Percentiles rank a stretch among this genome's conserved stretches.
Conservation (phyloP, 2,113 vertebrate genomes). For the Semnopithecus entellus region DNA sequence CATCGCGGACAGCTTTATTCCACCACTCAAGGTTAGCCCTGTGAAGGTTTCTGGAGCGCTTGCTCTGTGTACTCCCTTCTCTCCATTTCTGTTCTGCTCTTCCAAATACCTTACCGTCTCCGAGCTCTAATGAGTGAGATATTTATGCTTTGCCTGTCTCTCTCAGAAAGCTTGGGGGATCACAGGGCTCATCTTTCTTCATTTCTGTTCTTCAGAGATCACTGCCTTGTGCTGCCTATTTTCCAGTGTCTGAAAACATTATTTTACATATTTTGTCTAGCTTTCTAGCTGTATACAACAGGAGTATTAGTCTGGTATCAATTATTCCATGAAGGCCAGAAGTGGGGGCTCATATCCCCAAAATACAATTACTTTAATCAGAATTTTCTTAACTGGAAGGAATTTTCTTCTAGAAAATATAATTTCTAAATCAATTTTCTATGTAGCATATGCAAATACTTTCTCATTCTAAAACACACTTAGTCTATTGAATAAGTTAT, state of each 20-base stretch:
- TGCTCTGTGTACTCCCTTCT: background rate
- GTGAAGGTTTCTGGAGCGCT: background rate
- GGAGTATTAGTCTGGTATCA: background rate
- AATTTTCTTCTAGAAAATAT: slow-evolving; percentile 35
- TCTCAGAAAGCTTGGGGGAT: background rate
- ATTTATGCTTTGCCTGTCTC: background rate
- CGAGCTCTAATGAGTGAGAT: background rate
- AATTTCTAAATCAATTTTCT: slow-evolving; percentile 23
- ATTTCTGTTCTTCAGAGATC: background rate
- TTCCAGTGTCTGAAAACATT: background rate
- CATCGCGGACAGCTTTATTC: background rate
- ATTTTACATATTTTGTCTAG: background rate
- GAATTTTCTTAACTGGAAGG: background rate
- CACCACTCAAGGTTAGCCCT: background rate
- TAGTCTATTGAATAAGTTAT: slow-evolving; percentile 18
- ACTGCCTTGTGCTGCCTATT: background rate
- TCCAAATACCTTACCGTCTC: background rate
- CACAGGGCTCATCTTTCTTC: background rate
- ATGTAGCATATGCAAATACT: background rate
- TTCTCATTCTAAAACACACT: slow-evolving; percentile 14
- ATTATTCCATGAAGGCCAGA: background rate
- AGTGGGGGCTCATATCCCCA: background rate
- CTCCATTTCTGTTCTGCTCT: background rate
- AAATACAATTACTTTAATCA: slow-evolving; percentile 6
- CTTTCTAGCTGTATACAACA: background rate